Evolutionary conservation across 1,140 invertebrate species (phyloP).

Genomic region (Pseudomyrmex dendroicus): DNA sequence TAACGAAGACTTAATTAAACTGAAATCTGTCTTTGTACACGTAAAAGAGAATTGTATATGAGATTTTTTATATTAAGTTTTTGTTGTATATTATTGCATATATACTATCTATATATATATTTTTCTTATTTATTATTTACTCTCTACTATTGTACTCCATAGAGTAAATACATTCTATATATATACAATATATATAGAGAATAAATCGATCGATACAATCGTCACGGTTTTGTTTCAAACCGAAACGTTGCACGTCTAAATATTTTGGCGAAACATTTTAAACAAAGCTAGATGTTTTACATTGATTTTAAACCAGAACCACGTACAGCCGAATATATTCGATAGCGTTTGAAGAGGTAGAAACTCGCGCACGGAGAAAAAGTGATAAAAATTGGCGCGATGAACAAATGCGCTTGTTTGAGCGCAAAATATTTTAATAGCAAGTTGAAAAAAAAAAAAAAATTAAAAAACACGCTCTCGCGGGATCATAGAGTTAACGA

Average conservation of each 20-base stretch:
- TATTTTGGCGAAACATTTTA: slow-evolving; percentile 2
- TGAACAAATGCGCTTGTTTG: slow-evolving; percentile 30
- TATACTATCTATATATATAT: not conserved
- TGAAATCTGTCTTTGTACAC: slow-evolving; percentile 9
- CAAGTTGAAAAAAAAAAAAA: slow-evolving; percentile 25
- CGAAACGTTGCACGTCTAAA: slow-evolving; percentile 1
- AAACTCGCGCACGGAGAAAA: not conserved
- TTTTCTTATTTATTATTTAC: not conserved
- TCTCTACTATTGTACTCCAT: not conserved
- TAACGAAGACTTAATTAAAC: slow-evolving; percentile 36
- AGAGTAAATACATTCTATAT: no score
- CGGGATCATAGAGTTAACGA: slow-evolving; percentile 10
- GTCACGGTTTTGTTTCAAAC: not conserved
- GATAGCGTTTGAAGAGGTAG: slow-evolving; percentile 13
- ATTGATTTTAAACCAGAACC: not conserved
- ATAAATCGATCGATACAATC: not conserved
- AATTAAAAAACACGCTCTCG: slow-evolving; percentile 2
- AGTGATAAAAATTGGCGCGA: not conserved
- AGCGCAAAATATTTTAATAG: slow-evolving; percentile 22
- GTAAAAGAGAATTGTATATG: not conserved
- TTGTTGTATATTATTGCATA: not conserved
- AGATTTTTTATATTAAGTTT: not conserved
- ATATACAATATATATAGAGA: no score
- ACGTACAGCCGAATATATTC: not conserved
- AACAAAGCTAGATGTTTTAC: slow-evolving; percentile 14